Conservation (phyloP, 1,140 invertebrate species). For the Pseudoatta argentina region DNA sequence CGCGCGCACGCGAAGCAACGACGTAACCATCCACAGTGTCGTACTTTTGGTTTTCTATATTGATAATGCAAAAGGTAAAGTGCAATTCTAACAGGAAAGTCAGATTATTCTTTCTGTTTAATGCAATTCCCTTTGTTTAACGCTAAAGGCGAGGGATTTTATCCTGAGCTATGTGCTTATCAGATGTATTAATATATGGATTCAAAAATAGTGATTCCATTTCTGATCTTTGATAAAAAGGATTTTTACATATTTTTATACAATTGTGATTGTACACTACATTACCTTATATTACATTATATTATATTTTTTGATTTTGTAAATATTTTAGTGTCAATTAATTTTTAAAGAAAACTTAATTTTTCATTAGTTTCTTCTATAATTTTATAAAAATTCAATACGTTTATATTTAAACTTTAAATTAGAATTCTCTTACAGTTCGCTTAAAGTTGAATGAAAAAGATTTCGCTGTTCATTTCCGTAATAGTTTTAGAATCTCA, state of each 20-base stretch:
- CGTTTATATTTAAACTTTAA: not conserved
- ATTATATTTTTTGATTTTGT: no score
- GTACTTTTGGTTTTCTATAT: constrained; percentile 22
- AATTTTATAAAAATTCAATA: not conserved
- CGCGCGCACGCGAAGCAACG: not conserved
- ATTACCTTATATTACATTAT: not conserved
- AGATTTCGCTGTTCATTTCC: not conserved
- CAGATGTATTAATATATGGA: not conserved
- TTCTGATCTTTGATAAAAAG: not conserved
- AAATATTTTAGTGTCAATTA: not conserved
- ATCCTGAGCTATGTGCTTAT: not conserved
- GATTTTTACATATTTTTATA: constrained; percentile 1
- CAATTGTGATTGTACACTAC: not conserved
- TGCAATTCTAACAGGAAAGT: constrained; percentile 16
- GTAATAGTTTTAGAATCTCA: not conserved
- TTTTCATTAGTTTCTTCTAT: not conserved
- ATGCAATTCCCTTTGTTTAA: constrained; percentile 31
- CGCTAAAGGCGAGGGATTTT: not conserved
- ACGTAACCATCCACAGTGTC: not conserved
- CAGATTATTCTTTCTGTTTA: constrained; percentile 15
- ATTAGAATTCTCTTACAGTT: constrained; percentile 3
- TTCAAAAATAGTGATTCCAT: constrained; percentile 14
- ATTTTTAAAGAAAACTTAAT: not conserved
- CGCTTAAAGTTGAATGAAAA: not conserved
- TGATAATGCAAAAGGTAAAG: not conserved